A percentile compares a stretch with the other conserved stretches of the same genome.
Evolutionary conservation across 2,888 invertebrate genomes (phyloP).

Genomic region (Muschampia plurimacula): DNA sequence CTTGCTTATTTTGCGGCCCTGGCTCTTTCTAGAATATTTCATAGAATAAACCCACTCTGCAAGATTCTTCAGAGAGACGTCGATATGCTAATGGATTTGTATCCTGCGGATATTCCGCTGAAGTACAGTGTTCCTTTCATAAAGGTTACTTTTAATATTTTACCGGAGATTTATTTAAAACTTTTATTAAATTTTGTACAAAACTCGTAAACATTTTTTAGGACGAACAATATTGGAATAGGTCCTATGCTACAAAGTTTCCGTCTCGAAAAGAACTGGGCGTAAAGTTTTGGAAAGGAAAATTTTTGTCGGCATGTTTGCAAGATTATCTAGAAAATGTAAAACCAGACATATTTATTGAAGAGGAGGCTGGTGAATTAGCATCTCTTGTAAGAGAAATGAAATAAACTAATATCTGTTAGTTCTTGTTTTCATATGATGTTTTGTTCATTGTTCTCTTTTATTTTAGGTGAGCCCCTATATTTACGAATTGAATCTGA

Average conservation of each 20-base stretch:
- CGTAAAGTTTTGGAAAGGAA: conserved; percentile 87
- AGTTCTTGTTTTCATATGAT: neutral
- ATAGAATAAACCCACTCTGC: conserved; percentile 81
- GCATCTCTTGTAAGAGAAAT: conserved; percentile 63
- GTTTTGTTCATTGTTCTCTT: neutral
- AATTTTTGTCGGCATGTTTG: conserved; percentile 76
- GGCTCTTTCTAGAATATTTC: conserved; percentile 70
- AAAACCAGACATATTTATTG: conserved; percentile 75
- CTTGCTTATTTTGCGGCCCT: conserved; percentile 68
- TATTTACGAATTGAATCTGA: conserved; percentile 78
- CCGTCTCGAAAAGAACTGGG: conserved; percentile 66
- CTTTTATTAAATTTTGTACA: neutral
- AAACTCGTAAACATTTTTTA: conserved; percentile 45
- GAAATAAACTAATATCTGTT: neutral
- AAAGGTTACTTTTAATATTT: conserved; percentile 58
- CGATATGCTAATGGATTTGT: conserved; percentile 86
- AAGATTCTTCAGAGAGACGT: conserved; percentile 85
- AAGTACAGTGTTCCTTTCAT: conserved; percentile 83
- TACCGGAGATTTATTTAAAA: conserved; percentile 6
- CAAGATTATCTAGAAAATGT: conserved; percentile 76
- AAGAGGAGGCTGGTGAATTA: conserved; percentile 71
- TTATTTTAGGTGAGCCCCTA: conserved; percentile 77
- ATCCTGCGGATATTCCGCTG: conserved; percentile 86
- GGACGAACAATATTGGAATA: conserved; percentile 88
- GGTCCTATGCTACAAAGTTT: conserved; percentile 74